Base-by-base conservation (phyloP, 2,888 invertebrate species). In the Cyclophora punctaria region DNA sequence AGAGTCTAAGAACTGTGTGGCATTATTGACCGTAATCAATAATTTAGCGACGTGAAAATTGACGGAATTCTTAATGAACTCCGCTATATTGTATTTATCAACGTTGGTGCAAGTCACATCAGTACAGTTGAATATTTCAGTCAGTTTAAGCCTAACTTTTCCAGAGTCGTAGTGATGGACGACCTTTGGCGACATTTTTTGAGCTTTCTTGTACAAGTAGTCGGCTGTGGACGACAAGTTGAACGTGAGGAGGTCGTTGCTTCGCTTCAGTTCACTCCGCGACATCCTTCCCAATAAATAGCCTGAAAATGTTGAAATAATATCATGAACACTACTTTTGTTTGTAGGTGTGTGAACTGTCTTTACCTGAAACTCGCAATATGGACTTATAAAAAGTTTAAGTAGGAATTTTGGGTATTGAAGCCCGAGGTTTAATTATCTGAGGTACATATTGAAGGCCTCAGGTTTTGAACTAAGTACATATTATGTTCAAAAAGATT, bases 201-300 rank as follows among this genome's bases (percentile, higher is more conserved):
- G 81, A 0, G 85, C 77, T 57, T 75, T 83, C 59, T 77, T 81
- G 59, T 75, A 82, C 34, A 86, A 60, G 48, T 51, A 69, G 48
- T 84, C 85, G 0, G 80, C 76, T 5, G 74, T 58, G 1, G 69
- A 50, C 2, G 82, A 80, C 35, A 87, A 62, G 56, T 83, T 84
- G 53, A 71, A 68, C 2, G 82, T 73, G 5, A 83, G 59, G 7
- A 84, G 62, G 42, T 80, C 83, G 52, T 73, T 73, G 49, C 50
- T 66, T 35, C 73, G 72, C 41, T 71, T 75, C 43, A 74, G 64
- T 48, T 80, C 80, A 35, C 60, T 71, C 4, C 73, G 78, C 4
- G 81, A 73, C 74, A 78, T 78, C 4, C 79, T 75, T 0, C 84
- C 85, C 41, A 86, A 58, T 41, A 85, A 60, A 58, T 83, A 86